These are phyloP conservation scores for Agrotis clavis DNA, from an alignment of 2,888 invertebrate species.

Conservation along the genomic window DNA sequence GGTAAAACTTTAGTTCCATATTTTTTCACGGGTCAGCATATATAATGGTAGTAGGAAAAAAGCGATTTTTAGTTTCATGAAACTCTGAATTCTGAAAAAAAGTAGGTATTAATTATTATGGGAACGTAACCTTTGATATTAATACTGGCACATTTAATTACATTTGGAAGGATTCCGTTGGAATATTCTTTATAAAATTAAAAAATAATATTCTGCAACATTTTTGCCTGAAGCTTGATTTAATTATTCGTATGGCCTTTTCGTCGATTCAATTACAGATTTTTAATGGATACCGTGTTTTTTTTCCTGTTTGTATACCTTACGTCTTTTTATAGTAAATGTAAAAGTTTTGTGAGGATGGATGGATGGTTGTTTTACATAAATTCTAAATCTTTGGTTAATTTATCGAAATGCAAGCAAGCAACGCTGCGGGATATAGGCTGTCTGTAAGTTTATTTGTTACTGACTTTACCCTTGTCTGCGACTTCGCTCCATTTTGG, in stretches of 20 bases:
- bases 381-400: too few species aligned
- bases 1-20: not conserved
- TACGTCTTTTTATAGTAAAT: too few species aligned
- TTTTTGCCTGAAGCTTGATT: not conserved
- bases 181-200: not conserved
- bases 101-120: conserved; percentile 2
- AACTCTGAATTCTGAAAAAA: not conserved
- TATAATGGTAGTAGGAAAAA: not conserved
- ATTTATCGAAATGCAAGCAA: too few species aligned
- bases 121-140: not conserved
- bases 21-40: not conserved
- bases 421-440: too few species aligned
- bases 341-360: too few species aligned
- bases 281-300: not conserved
- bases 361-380: too few species aligned
- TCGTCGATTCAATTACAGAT: not conserved
- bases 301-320: too few species aligned
- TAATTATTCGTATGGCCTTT: not conserved
- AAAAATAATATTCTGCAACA: not conserved
- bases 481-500: too few species aligned
- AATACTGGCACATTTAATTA: conserved; percentile 6
- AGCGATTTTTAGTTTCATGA: not conserved
- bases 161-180: not conserved
- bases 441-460: too few species aligned
- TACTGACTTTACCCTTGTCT: too few species aligned